These are phyloP conservation scores for Falco berigora DNA, from an alignment of 2,797 vertebrate species.

Conservation along the genomic window DNA sequence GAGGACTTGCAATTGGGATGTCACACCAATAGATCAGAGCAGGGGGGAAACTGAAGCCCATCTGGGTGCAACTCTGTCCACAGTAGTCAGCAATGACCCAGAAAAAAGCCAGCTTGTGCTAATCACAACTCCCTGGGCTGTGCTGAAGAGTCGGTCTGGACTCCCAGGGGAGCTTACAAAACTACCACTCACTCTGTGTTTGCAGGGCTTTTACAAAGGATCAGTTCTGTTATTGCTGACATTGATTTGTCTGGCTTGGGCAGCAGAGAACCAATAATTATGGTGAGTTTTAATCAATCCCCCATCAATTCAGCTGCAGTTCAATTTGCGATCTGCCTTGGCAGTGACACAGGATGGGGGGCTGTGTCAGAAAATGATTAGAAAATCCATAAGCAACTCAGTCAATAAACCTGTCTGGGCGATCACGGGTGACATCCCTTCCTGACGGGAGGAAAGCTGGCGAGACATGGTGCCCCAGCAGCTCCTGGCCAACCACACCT, in stretches of 20 bases:
- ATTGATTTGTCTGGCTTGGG: constrained; percentile 66
- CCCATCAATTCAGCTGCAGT: constrained; percentile 58
- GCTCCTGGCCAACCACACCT: neutral
- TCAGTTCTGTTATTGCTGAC: constrained; percentile 22
- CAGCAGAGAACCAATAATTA: constrained; percentile 68
- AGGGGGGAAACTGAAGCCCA: neutral
- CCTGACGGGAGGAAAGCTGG: neutral
- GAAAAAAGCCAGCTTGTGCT: neutral
- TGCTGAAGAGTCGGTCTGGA: neutral
- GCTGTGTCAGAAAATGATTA: constrained; percentile 32
- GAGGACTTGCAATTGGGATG: neutral
- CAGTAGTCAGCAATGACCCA: neutral
- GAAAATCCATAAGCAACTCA: constrained; percentile 28
- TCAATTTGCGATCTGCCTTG: constrained; percentile 62
- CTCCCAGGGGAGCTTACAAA: neutral
- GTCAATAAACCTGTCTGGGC: constrained; percentile 1
- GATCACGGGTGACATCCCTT: neutral
- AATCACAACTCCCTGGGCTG: neutral
- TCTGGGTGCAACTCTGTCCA: neutral
- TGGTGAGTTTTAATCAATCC: constrained; percentile 72
- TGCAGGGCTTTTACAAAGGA: neutral
- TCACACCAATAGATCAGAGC: neutral
- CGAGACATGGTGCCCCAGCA: neutral
- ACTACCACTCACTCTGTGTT: neutral
- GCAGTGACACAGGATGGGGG: constrained; percentile 21